These are phyloP conservation scores for Tigriopus japonicus DNA, from an alignment of 1,140 invertebrate species.

Conservation along the genomic window DNA sequence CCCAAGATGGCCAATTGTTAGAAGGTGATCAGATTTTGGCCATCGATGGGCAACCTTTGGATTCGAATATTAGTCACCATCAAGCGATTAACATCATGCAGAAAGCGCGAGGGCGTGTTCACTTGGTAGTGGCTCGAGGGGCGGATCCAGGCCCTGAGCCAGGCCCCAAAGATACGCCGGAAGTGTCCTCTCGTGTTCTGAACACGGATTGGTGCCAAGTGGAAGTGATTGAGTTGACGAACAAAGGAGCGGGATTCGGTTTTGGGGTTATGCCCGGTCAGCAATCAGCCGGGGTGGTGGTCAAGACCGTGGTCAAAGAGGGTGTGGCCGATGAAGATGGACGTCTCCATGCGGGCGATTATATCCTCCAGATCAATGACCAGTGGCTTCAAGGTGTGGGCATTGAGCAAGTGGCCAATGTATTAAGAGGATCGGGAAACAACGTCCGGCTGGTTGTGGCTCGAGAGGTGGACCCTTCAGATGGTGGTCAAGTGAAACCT, in stretches of 20 bases:
- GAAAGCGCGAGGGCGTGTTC: conserved; percentile 50
- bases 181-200: conserved; percentile 22
- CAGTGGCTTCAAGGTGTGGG: conserved; percentile 76
- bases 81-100: conserved; percentile 62
- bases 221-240: conserved; percentile 81
- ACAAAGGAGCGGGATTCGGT: conserved; percentile 84
- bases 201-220: conserved; percentile 72
- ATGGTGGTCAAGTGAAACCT: background rate
- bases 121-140: conserved; percentile 47
- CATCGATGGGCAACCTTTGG: conserved; percentile 50
- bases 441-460: conserved; percentile 76
- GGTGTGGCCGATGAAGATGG: conserved; percentile 76
- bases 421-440: conserved; percentile 64
- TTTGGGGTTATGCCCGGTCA: conserved; percentile 82
- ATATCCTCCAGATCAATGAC: conserved; percentile 80
- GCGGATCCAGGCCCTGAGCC: background rate
- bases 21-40: conserved; percentile 74
- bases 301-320: conserved; percentile 81
- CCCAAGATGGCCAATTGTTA: conserved; percentile 50
- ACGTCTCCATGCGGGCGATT: conserved; percentile 70
- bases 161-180: background rate
- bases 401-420: conserved; percentile 77
- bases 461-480: conserved; percentile 49
- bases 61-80: conserved; percentile 62
- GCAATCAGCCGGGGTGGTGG: conserved; percentile 82